Evolutionary conservation across 2,888 invertebrate genomes (phyloP), one percentile per base, ranked within the genome.

Genomic region (Xestia rhomboidea): DNA sequence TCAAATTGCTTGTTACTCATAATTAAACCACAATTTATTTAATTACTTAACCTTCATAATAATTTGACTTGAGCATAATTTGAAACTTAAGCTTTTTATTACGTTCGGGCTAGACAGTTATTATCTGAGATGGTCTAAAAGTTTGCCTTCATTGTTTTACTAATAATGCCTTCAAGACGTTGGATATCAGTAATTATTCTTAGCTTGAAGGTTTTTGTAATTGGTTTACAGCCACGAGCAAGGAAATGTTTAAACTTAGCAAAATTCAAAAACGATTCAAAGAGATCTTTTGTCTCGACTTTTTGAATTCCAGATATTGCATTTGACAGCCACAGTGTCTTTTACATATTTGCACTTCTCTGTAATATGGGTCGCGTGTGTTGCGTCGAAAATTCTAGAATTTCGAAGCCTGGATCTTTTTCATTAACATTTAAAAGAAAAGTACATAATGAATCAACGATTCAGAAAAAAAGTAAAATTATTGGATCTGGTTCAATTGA

Each of bases 1-100:
- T 7, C 38, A 60, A 13, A 27, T 34, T 44, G 18, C 34, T 63
- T 68, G 57, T 62, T 76, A 66, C 6, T 44, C 18, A 41, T 34
- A 76, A 70, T 70, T 60, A 66, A 30, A 54, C 24, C 38, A 2
- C 30, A 57, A 68, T 66, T 54, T 54, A 34, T 38, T 60, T 66
- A 51, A 54, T 66, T 64, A 54, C 15, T 41, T 11, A 46, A 51
- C 54, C 30, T 57, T 70, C n/a, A 63, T 57, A 49, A 62, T 70
- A 68, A 60, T 79, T 68, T 41, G 11, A 46, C n/a, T 49, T 34
- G 64, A 27, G 5, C 24, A 68, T 75, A 81, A 84, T 75, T 75
- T 70, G 82, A 63, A 85, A 82, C 54, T 30, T 57, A 68, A 74
- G 27, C 46, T 54, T 72, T 71, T 82, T 44, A 71, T 49, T 57